These are phyloP conservation scores for Synergus laeviventris DNA, from an alignment of 2,888 invertebrate genomes.

Conservation along the genomic window DNA sequence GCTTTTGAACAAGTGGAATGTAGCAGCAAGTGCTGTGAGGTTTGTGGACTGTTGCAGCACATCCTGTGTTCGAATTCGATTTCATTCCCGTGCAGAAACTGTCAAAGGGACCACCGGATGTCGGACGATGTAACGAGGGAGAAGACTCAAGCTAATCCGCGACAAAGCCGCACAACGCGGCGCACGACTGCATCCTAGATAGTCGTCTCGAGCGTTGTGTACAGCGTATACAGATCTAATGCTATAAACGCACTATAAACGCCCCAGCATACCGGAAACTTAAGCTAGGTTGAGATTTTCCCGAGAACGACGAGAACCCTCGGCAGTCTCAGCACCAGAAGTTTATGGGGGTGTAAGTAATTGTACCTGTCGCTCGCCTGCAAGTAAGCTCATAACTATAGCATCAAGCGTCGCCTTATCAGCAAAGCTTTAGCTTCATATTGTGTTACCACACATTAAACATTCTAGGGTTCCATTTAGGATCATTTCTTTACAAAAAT, in stretches of 20 bases:
- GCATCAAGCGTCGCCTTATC: not conserved
- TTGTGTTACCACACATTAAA: not conserved
- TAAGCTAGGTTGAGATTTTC: constrained; percentile 14
- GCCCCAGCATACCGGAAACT: constrained; percentile 18
- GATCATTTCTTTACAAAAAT: too few relatives aligned
- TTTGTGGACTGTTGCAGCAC: constrained; percentile 9
- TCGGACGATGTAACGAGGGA: constrained; percentile 1
- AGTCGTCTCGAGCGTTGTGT: constrained; percentile 21
- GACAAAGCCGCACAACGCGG: constrained; percentile 14
- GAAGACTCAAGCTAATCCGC: constrained; percentile 30
- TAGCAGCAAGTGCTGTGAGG: not conserved
- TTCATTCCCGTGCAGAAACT: not conserved
- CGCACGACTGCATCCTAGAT: constrained; percentile 6
- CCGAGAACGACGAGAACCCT: not conserved
- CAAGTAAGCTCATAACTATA: not conserved
- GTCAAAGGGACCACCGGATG: not conserved
- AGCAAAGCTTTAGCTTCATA: not conserved
- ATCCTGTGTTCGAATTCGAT: constrained; percentile 5
- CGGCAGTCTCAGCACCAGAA: not conserved
- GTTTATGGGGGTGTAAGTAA: constrained; percentile 21
- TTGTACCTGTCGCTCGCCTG: constrained; percentile 9
- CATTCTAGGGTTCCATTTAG: too few relatives aligned
- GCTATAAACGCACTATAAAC: constrained; percentile 19
- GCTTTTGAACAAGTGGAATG: constrained; percentile 1
- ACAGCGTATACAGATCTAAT: not conserved